Conservation (phyloP, 2,888 invertebrate genomes). For the Ommatoiulus sabulosus region DNA sequence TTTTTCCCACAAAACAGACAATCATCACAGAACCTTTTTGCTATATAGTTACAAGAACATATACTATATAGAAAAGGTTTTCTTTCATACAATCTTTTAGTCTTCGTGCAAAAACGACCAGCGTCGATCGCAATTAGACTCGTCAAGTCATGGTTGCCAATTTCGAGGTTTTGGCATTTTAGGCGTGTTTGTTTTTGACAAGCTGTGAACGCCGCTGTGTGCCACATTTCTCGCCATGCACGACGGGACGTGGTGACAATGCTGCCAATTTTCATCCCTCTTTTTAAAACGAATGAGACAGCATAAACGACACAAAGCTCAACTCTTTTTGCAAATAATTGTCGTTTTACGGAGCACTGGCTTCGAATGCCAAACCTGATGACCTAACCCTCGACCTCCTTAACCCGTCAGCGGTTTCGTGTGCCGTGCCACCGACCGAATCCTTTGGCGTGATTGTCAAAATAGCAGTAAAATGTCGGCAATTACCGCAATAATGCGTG, state of each 20-base stretch:
- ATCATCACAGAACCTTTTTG: no score
- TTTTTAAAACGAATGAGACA: neutral
- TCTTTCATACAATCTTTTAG: no score
- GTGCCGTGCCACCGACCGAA: neutral
- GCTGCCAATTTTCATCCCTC: neutral
- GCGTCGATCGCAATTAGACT: no score
- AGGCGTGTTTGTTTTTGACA: slow-evolving; percentile 38
- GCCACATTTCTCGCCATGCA: slow-evolving; percentile 28
- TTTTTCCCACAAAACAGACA: no score
- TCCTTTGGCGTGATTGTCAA: neutral
- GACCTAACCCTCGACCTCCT: slow-evolving; percentile 16
- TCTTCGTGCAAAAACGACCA: no score
- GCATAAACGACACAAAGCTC: slow-evolving; percentile 23
- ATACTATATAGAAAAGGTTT: no score
- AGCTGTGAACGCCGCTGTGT: neutral
- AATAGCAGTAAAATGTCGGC: neutral
- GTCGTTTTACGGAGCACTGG: neutral
- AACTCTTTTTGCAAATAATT: neutral
- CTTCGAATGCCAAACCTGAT: neutral
- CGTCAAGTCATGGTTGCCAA: neutral
- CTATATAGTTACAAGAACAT: no score
- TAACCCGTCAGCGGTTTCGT: neutral
- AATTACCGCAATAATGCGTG: neutral
- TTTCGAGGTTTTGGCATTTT: neutral
- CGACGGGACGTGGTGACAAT: neutral